These are phyloP conservation scores for Aelia acuminata DNA, from an alignment of 2,888 invertebrate genomes.

Conservation along the genomic window DNA sequence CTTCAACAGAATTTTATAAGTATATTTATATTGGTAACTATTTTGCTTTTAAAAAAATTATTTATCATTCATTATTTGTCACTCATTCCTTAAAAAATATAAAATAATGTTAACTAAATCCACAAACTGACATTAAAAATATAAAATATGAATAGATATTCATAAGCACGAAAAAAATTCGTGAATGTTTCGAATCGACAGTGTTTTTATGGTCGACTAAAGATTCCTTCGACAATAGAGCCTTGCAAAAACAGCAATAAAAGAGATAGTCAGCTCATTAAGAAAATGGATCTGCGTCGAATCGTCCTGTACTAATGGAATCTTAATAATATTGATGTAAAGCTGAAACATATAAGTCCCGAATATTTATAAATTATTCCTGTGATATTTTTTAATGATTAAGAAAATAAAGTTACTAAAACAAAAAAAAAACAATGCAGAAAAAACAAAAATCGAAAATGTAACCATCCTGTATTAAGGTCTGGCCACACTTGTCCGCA, in stretches of 20 bases:
- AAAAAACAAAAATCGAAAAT: too few relatives aligned
- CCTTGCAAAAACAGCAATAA: conserved; percentile 18
- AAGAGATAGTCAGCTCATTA: conserved; percentile 8
- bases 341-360: neutral
- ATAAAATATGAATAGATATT: neutral
- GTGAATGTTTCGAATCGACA: neutral
- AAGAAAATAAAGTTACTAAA: too few relatives aligned
- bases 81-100: too few relatives aligned
- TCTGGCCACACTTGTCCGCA: too few relatives aligned
- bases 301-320: neutral
- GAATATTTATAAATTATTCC: neutral
- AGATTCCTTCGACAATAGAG: neutral
- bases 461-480: too few relatives aligned
- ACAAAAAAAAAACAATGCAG: too few relatives aligned
- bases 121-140: neutral
- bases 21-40: too few relatives aligned
- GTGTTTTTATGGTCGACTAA: neutral
- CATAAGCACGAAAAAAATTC: neutral
- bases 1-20: too few relatives aligned
- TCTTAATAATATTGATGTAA: neutral
- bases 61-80: too few relatives aligned
- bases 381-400: neutral
- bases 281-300: neutral
- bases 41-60: too few relatives aligned
- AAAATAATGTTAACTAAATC: neutral